phyloP scores from a whole-genome alignment of 1,140 invertebrate genomes.

The Eufriesea mexicana region DNA sequence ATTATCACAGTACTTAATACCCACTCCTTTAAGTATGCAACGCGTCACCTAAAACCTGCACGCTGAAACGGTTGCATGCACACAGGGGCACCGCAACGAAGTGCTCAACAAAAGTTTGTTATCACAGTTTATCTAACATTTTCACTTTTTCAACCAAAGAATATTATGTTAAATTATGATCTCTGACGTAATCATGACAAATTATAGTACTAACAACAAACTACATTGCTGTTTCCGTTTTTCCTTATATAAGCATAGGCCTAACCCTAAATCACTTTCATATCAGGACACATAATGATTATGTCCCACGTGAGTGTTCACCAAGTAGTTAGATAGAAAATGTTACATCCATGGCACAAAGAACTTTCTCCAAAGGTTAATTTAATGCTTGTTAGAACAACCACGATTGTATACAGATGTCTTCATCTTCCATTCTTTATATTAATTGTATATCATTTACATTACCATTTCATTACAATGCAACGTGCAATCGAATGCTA shows the following conservation, averaged over 20 bases:
- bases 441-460: not conserved
- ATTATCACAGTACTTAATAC: not conserved
- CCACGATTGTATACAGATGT: not conserved
- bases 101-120: not conserved
- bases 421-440: not conserved
- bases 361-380: not conserved
- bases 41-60: no score
- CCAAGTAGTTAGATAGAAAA: not conserved
- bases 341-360: not conserved
- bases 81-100: not conserved
- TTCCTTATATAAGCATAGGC: not conserved
- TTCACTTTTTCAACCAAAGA: not conserved
- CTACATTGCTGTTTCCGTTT: not conserved
- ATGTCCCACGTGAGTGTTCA: not conserved
- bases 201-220: not conserved
- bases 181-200: not conserved
- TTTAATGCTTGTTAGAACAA: not conserved
- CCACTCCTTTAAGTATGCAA: not conserved
- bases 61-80: not conserved
- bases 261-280: not conserved
- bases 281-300: not conserved
- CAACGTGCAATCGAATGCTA: not conserved
- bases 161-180: not conserved
- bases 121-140: not conserved
- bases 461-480: not conserved